phyloP scores from a whole-genome alignment of 2,888 invertebrate species.

The Apotomis capreana region DNA sequence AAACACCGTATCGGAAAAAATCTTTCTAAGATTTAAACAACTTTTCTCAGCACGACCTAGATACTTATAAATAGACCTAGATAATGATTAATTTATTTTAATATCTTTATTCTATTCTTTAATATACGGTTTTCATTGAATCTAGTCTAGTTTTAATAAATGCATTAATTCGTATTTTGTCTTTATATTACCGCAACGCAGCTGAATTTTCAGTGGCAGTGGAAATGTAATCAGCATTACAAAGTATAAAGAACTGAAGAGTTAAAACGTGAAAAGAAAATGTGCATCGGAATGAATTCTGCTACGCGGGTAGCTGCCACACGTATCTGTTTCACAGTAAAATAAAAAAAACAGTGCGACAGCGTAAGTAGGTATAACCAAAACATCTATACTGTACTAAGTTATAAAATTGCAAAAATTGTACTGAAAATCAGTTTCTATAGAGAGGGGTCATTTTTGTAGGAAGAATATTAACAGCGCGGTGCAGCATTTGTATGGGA shows the following conservation, averaged over 20 bases:
- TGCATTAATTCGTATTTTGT: neutral
- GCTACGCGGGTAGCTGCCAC: constrained; percentile 40
- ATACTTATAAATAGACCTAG: too few relatives aligned
- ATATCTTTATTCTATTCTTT: neutral
- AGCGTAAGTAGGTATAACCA: too few relatives aligned
- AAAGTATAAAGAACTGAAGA: constrained; percentile 44
- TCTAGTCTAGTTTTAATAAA: constrained; percentile 12
- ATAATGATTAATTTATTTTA: too few relatives aligned
- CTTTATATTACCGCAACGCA: constrained; percentile 13
- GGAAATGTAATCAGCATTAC: constrained; percentile 44
- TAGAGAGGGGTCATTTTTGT: too few relatives aligned
- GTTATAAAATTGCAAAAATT: too few relatives aligned
- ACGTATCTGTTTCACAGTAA: constrained; percentile 32
- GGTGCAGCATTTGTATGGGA: too few relatives aligned
- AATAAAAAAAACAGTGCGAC: constrained; percentile 1
- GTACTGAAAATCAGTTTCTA: too few relatives aligned
- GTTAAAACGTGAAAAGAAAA: constrained; percentile 46
- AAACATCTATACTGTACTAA: too few relatives aligned
- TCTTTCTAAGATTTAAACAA: too few relatives aligned
- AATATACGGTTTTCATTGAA: constrained; percentile 4
- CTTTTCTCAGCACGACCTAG: too few relatives aligned
- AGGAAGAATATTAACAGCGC: too few relatives aligned
- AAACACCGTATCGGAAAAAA: too few relatives aligned
- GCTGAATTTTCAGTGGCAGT: constrained; percentile 30
- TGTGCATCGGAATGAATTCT: constrained; percentile 46